A percentile compares a stretch with the other conserved stretches of the same genome.
These are phyloP conservation scores for Schizothorax lantsangensis DNA, from an alignment of 2,797 vertebrate species.

Conservation along the genomic window DNA sequence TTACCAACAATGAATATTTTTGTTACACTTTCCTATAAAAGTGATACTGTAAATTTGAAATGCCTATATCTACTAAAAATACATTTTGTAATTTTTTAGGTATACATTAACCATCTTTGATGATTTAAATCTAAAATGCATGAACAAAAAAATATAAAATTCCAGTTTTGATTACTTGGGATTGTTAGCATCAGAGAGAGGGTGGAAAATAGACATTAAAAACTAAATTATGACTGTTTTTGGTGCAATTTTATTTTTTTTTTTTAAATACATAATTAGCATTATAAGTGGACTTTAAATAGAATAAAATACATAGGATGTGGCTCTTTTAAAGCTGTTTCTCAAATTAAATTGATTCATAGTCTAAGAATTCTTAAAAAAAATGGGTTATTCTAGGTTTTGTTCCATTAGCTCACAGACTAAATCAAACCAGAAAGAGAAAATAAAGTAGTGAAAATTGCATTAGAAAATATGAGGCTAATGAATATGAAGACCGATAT, in stretches of 20 bases:
- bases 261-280: neutral
- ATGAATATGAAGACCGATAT: neutral
- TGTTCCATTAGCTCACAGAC: neutral
- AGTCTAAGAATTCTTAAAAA: neutral
- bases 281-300: neutral
- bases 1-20: neutral
- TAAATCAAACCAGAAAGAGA: neutral
- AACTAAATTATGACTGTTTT: neutral
- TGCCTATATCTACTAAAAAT: neutral
- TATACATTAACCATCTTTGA: neutral
- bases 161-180: neutral
- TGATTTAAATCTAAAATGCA: neutral
- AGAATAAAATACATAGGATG: neutral
- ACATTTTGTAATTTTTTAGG: neutral
- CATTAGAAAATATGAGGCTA: neutral
- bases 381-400: neutral
- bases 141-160: neutral
- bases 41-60: neutral
- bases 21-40: neutral
- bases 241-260: too few relatives aligned
- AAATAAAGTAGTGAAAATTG: conserved; percentile 1
- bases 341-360: neutral
- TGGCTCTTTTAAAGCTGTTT: neutral
- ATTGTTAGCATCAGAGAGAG: neutral
- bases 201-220: neutral